Evolutionary conservation across 2,797 vertebrate genomes (phyloP), one percentile per base, ranked within the genome.

Genomic region (Cyclura pinguis): DNA sequence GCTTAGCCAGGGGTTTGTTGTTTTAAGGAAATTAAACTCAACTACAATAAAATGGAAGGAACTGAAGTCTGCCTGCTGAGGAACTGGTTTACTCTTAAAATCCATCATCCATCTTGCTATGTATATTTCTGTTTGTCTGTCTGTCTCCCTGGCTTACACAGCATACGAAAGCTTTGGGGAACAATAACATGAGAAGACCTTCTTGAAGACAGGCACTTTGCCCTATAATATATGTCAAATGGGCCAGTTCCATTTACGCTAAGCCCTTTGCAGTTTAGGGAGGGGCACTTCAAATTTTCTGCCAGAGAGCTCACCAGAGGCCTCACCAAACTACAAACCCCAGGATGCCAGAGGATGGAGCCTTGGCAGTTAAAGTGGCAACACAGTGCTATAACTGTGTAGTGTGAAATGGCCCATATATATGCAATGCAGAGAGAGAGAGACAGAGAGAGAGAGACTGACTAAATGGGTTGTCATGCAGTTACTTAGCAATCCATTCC

Each of bases 401-500:
- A 12, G 67, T 13, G 12, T 27, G 14, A 64, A 6, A 64, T 20
- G 14, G 22, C 62, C 22, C 50, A 55, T 32, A 42, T 24, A 84
- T 81, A 38, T 91, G 18, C 24, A 47, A 27, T 50, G 24, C 50
- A 9, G 14, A 27, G 35, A 38, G 35, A 38, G 35, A 14, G 2
- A 52, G 22, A 80, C 0, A 0, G 74, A 62, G 35, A 73, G 72
- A 55, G 50, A 85, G 29, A 55, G 20, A 72, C 6, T 14, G 42
- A 13, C 18, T 74, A 59, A 80, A 50, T 86, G 72, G 14, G 5
- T 80, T 85, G 32, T 88, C 87, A 62, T 85, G 90, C 86, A 59
- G 3, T 3, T n/a, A 87, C 22, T 85, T 76, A 85, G 84, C 90
- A 92, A 35, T 82, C 92, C 89, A 67, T n/a, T 50, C 57, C 47